Evolutionary conservation across 2,888 invertebrate genomes (phyloP).

Genomic region (Eretmocerus hayati): DNA sequence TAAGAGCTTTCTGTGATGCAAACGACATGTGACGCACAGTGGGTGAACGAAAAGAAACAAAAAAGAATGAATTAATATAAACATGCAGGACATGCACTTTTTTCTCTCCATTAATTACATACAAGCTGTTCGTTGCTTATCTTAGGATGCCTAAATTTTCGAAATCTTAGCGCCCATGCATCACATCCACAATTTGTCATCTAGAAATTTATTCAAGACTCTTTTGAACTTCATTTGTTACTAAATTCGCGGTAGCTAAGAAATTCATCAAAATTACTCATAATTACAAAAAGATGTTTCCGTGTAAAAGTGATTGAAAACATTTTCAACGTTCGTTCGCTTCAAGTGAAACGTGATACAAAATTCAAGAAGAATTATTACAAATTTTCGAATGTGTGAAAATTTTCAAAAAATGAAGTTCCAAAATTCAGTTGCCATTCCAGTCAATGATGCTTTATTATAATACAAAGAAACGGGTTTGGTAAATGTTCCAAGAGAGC

Average conservation of each 20-base stretch:
- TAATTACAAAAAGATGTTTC: no score
- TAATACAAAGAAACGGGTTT: no score
- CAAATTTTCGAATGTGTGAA: no score
- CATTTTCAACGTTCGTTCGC: no score
- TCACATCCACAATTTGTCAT: slow-evolving; percentile 45
- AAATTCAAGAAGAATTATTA: no score
- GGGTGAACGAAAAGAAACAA: slow-evolving; percentile 23
- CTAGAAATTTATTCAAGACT: slow-evolving; percentile 37
- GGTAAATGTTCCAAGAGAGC: no score
- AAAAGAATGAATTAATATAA: slow-evolving; percentile 27
- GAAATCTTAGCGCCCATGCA: slow-evolving; percentile 44
- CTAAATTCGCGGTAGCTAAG: slow-evolving; percentile 10
- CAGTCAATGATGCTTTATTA: no score
- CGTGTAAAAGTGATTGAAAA: no score
- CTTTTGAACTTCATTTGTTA: slow-evolving; percentile 7
- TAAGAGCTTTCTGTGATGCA: slow-evolving; percentile 42
- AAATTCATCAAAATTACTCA: no score
- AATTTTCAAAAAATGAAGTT: no score
- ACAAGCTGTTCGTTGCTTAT: slow-evolving; percentile 46
- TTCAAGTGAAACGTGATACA: no score
- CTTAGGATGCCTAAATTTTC: slow-evolving; percentile 44
- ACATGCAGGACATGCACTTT: slow-evolving; percentile 35
- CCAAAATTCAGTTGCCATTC: no score
- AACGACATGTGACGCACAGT: slow-evolving; percentile 14
- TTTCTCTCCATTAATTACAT: slow-evolving; percentile 35